Evolutionary conservation across 2,888 invertebrate species (phyloP).

Genomic region (Drosophila mulleri): DNA sequence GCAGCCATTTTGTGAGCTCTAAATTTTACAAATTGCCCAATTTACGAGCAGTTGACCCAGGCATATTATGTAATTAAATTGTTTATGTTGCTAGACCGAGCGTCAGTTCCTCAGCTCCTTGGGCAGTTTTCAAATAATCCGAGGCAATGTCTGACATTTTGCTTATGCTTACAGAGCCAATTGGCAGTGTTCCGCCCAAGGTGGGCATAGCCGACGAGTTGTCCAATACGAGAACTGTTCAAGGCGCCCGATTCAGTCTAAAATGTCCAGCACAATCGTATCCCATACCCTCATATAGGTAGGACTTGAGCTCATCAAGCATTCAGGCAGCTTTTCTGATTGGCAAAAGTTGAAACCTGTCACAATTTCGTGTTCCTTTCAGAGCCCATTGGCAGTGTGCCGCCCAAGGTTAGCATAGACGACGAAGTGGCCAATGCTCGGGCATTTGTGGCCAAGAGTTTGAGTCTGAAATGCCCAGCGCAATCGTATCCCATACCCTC

Average conservation of each 20-base stretch:
- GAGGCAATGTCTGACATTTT: constrained; percentile 10
- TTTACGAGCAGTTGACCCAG: constrained; percentile 33
- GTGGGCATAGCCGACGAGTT: constrained; percentile 86
- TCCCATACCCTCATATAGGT: constrained; percentile 91
- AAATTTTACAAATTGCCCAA: constrained; percentile 50
- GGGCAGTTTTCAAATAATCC: constrained; percentile 52
- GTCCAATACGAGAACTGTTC: constrained; percentile 71
- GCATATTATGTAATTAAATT: constrained; percentile 42
- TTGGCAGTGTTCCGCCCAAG: constrained; percentile 88
- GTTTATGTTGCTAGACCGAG: constrained; percentile 48
- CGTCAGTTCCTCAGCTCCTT: constrained; percentile 12
- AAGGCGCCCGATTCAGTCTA: constrained; percentile 86
- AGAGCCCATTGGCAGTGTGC: constrained; percentile 87
- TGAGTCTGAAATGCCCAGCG: constrained; percentile 90
- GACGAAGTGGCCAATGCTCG: constrained; percentile 81
- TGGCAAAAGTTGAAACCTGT: background rate
- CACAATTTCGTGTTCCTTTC: constrained; percentile 15
- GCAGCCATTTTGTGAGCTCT: constrained; percentile 23
- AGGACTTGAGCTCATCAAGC: constrained; percentile 67
- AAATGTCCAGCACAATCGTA: constrained; percentile 91
- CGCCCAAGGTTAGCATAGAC: constrained; percentile 88
- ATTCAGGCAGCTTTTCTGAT: constrained; percentile 47
- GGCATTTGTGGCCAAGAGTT: constrained; percentile 81
- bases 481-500: constrained; percentile 91
- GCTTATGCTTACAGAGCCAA: constrained; percentile 84